Evolutionary conservation across 2,113 vertebrate species (phyloP), one percentile per base, ranked within the genome.

Genomic region (Prunella fulvescens): DNA sequence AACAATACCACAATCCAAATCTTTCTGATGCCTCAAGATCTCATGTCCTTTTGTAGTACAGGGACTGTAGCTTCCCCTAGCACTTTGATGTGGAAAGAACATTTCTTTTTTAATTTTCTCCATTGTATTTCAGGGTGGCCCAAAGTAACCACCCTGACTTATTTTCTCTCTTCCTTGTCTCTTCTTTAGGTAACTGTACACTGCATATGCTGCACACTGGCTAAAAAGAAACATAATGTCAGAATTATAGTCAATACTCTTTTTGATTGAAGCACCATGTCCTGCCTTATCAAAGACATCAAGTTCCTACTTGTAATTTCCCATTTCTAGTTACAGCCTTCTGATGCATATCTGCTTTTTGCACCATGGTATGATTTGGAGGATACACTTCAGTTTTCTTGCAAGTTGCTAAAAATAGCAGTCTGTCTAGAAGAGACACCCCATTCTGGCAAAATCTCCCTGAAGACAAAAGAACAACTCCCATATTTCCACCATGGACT

Each of bases 351-450:
- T 81, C 81, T 93, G 12, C 10, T 73, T 80, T 93, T 81, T 72
- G 39, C 26, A 73, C 12, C 0, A 2, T n/a, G 40, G 42, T 44
- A 67, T 22, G 39, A n/a, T 64, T 86, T 0, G 1, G 12, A 40
- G 56, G 70, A 81, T 60, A 80, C 26, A 62, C 12, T 54, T 86
- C 51, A 51, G 56, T 64, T 74, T 94, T 86, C 60, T 48, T 48
- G 14, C 14, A 79, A 91, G 94, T 37, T 64, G 53, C 87, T 91
- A 86, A 94, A 96, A 92, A 90, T 92, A 73, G 42, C 56, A 39
- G 22, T 19, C 45, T 78, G 29, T 44, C 47, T 57, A 64, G 81
- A 31, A 72, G 77, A 86, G 65, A 64, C 81, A 81, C 10, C n/a
- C 15, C 48, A 64, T 40, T 86, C 60, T 67, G 62, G 47, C 11